A percentile compares a stretch with the other conserved stretches of the same genome.
These are phyloP conservation scores for Macrotus californicus DNA, from an alignment of 2,113 vertebrate species.

Conservation along the genomic window DNA sequence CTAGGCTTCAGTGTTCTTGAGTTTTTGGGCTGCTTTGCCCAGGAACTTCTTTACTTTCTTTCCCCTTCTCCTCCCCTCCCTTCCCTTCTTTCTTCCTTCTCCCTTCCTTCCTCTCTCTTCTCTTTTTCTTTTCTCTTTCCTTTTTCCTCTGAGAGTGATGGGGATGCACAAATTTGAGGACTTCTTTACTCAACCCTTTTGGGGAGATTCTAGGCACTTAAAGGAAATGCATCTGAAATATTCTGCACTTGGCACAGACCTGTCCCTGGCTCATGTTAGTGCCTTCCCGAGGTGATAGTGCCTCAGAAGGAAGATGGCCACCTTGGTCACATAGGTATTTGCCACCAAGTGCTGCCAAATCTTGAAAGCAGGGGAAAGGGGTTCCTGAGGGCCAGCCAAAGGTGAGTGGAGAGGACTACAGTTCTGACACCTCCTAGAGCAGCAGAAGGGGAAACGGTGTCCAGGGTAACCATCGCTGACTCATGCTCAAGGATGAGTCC, in stretches of 20 bases:
- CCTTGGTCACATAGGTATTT: neutral
- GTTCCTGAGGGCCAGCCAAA: neutral
- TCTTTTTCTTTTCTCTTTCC: neutral
- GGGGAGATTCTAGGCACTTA: neutral
- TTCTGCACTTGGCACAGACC: neutral
- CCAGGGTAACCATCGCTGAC: neutral
- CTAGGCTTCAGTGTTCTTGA: fast-evolving
- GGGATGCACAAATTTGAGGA: neutral
- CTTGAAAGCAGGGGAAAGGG: neutral
- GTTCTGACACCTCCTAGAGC: neutral
- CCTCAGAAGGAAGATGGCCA: neutral
- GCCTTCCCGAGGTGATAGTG: neutral
- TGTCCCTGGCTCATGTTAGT: neutral
- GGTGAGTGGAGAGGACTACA: neutral
- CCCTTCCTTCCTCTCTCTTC: too few relatives aligned
- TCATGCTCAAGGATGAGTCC: fast-evolving
- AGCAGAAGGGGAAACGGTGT: neutral
- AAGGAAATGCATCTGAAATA: neutral
- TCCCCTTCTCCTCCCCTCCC: fast-evolving
- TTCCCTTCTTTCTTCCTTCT: fast-evolving
- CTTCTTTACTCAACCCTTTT: neutral
- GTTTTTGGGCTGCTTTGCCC: neutral
- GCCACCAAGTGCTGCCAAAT: neutral
- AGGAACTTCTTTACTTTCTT: neutral
- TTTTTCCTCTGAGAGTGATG: neutral